phyloP scores from a whole-genome alignment of 92 coral and sea anemone genomes.

The Zoanthus sociatus region DNA sequence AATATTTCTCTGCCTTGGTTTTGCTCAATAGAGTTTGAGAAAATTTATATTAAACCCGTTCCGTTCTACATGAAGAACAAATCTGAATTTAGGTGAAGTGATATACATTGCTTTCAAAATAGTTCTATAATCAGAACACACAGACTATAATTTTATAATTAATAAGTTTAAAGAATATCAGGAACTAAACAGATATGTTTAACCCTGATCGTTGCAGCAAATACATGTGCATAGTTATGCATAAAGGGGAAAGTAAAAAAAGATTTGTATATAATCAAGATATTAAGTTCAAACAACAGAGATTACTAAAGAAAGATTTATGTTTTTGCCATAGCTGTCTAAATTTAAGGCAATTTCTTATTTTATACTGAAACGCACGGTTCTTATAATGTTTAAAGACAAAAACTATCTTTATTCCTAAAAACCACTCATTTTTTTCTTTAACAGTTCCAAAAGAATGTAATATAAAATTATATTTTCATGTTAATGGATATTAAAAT shows the following conservation, averaged over 20 bases:
- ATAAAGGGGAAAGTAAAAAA: slow-evolving; percentile 22
- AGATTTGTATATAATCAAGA: slow-evolving; percentile 45
- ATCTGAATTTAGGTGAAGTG: not conserved
- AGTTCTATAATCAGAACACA: slow-evolving; percentile 4
- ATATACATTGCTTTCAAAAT: not conserved
- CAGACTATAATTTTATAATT: slow-evolving; percentile 38
- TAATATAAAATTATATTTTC: slow-evolving; percentile 27
- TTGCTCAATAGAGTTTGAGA: not conserved
- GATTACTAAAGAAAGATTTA: slow-evolving; percentile 39
- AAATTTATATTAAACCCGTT: no score
- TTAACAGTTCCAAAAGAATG: not conserved
- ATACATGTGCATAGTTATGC: slow-evolving; percentile 31
- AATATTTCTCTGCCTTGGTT: not conserved
- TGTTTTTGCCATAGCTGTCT: slow-evolving; percentile 48
- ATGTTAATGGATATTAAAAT: not conserved
- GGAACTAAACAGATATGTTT: slow-evolving; percentile 6
- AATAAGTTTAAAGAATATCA: slow-evolving; percentile 15
- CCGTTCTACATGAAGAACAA: not conserved
- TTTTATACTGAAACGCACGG: slow-evolving; percentile 42
- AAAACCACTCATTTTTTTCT: slow-evolving; percentile 6
- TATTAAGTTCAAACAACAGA: slow-evolving; percentile 47
- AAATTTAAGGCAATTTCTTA: slow-evolving; percentile 39
- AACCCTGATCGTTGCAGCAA: slow-evolving; percentile 26
- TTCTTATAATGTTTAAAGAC: slow-evolving; percentile 15
- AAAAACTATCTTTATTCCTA: not conserved